Evolutionary conservation across 2,888 invertebrate genomes (phyloP), one percentile per base, ranked within the genome.

Genomic region (Theretra japonica): DNA sequence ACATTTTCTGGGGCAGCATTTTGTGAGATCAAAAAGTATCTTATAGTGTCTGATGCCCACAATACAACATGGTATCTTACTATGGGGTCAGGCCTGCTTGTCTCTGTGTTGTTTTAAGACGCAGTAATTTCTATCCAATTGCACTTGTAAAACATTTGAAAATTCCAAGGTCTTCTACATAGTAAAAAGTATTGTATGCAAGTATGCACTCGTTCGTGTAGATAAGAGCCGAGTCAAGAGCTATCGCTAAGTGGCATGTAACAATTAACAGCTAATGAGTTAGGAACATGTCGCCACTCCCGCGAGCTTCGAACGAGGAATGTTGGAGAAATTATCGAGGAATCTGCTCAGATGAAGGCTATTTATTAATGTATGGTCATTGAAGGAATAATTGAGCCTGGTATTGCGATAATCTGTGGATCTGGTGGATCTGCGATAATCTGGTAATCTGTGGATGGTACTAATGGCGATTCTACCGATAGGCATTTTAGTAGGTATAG

Each of bases 221-320:
- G 62, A 65, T 23, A 41, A 41, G 4, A 41, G 25, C 28, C 15
- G 41, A 19, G 62, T 23, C 21, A 62, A 62, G 60, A 7, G 30
- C 30, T 28, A 53, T 53, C 53, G 53, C n/a, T 62, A 65, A 65
- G 62, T 65, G 33, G 60, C 17, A 8, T 33, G 41, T 23, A 21
- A 21, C 33, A 62, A 62, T 62, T 62, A 62, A 19, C 15, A 41
- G 15, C 62, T 65, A 65, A 65, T 65, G 62, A 65, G 21, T 41
- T 19, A 7, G 19, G 60, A 21, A 30, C 60, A 65, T 41, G 62
- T 21, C 41, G 33, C 21, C 58, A 41, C 15, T 2, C 30, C 21
- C 21, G 30, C 62, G 21, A 21, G 21, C 21, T 21, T 11, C 23
- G 41, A 33, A 41, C 62, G 53, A 41, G 41, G 62, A 65, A 65